These are phyloP conservation scores for Pseudomyrmex flavicornis DNA, from an alignment of 1,140 invertebrate genomes.

Conservation along the genomic window DNA sequence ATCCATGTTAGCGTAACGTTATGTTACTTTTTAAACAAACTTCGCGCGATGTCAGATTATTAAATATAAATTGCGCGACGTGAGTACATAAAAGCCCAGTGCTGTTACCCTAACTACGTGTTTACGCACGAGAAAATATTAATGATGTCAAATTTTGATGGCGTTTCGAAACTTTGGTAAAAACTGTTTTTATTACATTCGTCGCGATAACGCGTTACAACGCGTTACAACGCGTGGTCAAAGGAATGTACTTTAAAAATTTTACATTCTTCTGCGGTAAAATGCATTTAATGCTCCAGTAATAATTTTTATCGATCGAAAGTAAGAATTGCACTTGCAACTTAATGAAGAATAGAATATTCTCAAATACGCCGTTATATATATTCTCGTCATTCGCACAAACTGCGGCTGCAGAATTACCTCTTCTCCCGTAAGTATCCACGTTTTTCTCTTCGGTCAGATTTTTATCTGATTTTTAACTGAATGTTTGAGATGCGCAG, in stretches of 20 bases:
- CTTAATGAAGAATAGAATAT: neutral
- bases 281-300: neutral
- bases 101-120: neutral
- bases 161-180: neutral
- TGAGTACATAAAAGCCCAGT: neutral
- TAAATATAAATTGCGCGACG: neutral
- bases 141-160: neutral
- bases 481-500: neutral
- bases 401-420: neutral
- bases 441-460: neutral
- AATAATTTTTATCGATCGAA: neutral
- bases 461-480: neutral
- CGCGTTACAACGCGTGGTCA: neutral
- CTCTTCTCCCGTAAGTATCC: neutral
- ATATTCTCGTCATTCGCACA: neutral
- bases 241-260: neutral
- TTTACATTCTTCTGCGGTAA: neutral
- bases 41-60: neutral
- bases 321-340: neutral
- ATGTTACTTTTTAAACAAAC: neutral
- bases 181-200: conserved; percentile 6
- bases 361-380: neutral
- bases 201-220: neutral
- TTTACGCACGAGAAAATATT: neutral
- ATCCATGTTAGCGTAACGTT: neutral